These are phyloP conservation scores for Nemoura dubitans DNA, from an alignment of 2,888 invertebrate genomes.

Conservation along the genomic window DNA sequence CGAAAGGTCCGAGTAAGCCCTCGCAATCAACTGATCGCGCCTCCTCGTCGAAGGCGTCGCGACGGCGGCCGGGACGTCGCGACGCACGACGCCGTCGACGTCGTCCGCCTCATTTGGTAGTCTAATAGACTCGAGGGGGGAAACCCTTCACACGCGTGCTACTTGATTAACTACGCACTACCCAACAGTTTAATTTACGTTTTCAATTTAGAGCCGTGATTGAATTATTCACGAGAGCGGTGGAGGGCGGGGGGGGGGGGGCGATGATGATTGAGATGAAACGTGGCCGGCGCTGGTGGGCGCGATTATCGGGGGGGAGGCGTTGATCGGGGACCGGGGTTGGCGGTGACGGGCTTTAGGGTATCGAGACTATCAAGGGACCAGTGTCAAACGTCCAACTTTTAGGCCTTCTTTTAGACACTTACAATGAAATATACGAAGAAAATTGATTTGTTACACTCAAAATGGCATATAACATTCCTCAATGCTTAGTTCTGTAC, in stretches of 20 bases:
- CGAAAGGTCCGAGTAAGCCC: not conserved
- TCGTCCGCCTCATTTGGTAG: constrained; percentile 49
- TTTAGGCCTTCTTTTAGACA: too few relatives aligned
- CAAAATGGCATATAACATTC: too few relatives aligned
- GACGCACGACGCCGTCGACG: not conserved
- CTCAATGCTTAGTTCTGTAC: too few relatives aligned
- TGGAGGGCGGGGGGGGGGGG: constrained; percentile 23
- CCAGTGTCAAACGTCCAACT: too few relatives aligned
- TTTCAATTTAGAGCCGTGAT: constrained; percentile 47
- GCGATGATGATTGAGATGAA: constrained; percentile 9
- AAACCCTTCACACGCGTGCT: too few relatives aligned
- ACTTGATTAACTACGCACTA: constrained; percentile 47
- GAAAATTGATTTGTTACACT: too few relatives aligned
- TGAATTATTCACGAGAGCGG: constrained; percentile 39
- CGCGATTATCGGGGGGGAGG: not conserved
- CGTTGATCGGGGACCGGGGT: not conserved
- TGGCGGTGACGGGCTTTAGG: not conserved
- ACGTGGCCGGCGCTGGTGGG: not conserved
- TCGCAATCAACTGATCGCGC: not conserved
- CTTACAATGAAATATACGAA: too few relatives aligned
- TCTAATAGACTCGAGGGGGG: constrained; percentile 47
- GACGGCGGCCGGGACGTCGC: not conserved
- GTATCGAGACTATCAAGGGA: too few relatives aligned
- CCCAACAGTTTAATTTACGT: constrained; percentile 49
- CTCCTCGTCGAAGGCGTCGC: not conserved